phyloP scores from a whole-genome alignment of 92 coral and sea anemone species.

The Pocillopora meandrina region DNA sequence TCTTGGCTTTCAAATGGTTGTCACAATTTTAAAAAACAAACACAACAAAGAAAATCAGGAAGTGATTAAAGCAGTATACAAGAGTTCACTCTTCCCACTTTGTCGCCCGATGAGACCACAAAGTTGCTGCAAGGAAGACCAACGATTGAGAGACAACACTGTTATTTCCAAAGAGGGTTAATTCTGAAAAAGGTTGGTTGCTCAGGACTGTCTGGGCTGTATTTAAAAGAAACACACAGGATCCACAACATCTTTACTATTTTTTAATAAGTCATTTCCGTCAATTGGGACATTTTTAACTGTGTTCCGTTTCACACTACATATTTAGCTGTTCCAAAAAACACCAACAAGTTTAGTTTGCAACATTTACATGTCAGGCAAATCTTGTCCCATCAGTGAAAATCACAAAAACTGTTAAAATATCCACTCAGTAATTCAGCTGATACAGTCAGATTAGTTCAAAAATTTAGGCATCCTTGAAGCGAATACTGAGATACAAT shows the following conservation, averaged over 20 bases:
- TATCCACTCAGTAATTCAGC: constrained; percentile 21
- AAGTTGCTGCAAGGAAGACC: too few relatives aligned
- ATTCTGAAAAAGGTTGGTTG: not conserved
- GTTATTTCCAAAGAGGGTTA: too few relatives aligned
- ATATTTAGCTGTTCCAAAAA: constrained; percentile 1
- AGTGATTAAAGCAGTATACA: too few relatives aligned
- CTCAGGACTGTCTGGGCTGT: not conserved
- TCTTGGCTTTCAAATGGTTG: too few relatives aligned
- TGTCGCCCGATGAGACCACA: too few relatives aligned
- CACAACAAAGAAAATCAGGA: too few relatives aligned
- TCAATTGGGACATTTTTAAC: constrained; percentile 4
- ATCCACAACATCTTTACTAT: too few relatives aligned
- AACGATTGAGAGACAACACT: too few relatives aligned
- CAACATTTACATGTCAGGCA: constrained; percentile 1
- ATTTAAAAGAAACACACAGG: not conserved
- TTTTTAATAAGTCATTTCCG: constrained; percentile 18
- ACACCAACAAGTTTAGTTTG: constrained; percentile 1
- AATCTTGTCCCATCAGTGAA: constrained; percentile 8
- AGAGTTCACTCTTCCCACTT: too few relatives aligned
- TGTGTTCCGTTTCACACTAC: constrained; percentile 26
- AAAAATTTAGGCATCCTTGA: constrained; percentile 48
- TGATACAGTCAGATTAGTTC: constrained; percentile 18
- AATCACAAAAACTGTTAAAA: constrained; percentile 6
- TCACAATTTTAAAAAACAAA: too few relatives aligned
- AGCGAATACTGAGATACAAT: constrained; percentile 78